Base-by-base conservation (phyloP, 2,113 vertebrate genomes). In the Tringa solitaria region DNA sequence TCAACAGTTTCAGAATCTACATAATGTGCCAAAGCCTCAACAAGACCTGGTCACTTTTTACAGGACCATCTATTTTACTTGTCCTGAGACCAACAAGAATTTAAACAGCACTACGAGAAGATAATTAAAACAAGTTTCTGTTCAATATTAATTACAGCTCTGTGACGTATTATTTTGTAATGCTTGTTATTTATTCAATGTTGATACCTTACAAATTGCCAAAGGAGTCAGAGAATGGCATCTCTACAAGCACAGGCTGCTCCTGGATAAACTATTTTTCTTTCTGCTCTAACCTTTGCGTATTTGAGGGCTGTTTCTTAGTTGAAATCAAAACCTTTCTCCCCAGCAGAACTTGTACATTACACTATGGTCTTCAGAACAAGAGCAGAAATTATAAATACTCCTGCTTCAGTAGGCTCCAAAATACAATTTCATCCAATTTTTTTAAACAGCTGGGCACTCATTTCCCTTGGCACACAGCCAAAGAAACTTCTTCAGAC, bases 391-490 rank as follows among this genome's bases (percentile, higher is more conserved):
- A 79, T 39, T 69, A 51, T 56, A 73, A 77, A 46, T 48, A 48
- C 20, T 65, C 50, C 76, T 24, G 63, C 18, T 61, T 14, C 37
- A 70, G 24, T 46, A 33, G 43, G 37, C 50, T 89, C 64, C 46
- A 82, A 54, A 65, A 12, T 61, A 26, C 7, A 0, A 39, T 23
- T 74, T 33, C 23, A 51, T n/a, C n/a, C 26, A 14, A 27, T 51
- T 48, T 48, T 92, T 67, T 72, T 17, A 61, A 72, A 68, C 33
- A 35, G 21, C 53, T 68, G 39, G 74, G 50, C 27, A 43, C 23
- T 17, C 8, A 0, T 37, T 19, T 75, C n/a, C 61, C n/a, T 60
- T 17, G 45, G 68, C 57, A 76, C 14, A 13, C 0, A 2, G 64
- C 41, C 77, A 27, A 35, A 92, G 39, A 75, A 87, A 51, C 39